Percentiles rank a stretch among this genome's conserved stretches.
Evolutionary conservation across 2,797 vertebrate species (phyloP).

Genomic region (Poeciliopsis presidionis): DNA sequence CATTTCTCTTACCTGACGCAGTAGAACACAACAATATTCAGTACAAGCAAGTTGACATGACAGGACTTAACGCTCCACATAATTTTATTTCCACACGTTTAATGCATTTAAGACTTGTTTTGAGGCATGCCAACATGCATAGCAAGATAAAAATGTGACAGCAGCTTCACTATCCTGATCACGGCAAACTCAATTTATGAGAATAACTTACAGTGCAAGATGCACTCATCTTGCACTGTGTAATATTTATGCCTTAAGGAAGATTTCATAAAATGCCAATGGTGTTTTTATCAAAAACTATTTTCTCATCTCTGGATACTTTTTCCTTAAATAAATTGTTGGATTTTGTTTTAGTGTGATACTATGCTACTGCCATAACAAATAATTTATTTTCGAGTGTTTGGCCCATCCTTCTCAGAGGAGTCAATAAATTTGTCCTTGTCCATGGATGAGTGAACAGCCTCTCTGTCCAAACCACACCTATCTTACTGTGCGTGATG

Average conservation of each 20-base stretch:
- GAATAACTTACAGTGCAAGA: no score
- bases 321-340: background rate
- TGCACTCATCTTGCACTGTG: background rate
- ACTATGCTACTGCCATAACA: background rate
- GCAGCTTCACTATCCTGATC: background rate
- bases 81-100: background rate
- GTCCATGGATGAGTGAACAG: slow-evolving; percentile 1
- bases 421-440: background rate
- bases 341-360: background rate
- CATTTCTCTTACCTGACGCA: background rate
- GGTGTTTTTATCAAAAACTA: background rate
- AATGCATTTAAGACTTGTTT: background rate
- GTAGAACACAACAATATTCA: background rate
- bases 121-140: background rate
- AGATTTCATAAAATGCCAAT: background rate
- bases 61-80: background rate
- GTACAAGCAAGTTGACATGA: background rate
- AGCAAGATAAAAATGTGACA: background rate
- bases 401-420: background rate
- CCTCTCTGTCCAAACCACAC: slow-evolving; percentile 19
- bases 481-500: slow-evolving; percentile 41
- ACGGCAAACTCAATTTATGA: background rate
- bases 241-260: background rate
- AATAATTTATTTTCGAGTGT: background rate
- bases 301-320: background rate